phyloP scores from a whole-genome alignment of 2,797 vertebrate species.

The Myotis pilosus region DNA sequence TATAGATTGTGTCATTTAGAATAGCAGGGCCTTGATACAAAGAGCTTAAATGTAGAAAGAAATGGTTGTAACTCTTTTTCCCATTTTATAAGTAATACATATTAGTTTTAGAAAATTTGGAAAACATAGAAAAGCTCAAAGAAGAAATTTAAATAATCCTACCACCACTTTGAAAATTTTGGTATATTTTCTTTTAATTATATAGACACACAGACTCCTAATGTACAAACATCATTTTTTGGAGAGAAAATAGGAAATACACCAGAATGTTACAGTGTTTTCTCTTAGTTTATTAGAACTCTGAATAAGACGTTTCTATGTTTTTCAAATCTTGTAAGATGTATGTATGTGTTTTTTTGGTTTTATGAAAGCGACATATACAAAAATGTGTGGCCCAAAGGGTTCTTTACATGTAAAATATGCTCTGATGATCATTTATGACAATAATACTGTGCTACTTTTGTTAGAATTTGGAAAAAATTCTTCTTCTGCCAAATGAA shows the following conservation, averaged over 20 bases:
- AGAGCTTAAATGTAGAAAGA: constrained; percentile 34
- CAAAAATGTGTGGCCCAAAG: background rate
- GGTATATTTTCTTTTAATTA: background rate
- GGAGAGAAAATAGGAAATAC: background rate
- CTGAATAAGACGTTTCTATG: background rate
- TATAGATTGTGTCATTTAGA: background rate
- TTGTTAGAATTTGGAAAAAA: background rate
- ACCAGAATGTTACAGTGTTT: background rate
- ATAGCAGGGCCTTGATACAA: constrained; percentile 18
- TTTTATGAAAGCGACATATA: background rate
- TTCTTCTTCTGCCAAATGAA: constrained; percentile 29
- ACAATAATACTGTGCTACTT: background rate
- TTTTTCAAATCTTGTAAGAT: background rate
- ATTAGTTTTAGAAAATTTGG: background rate
- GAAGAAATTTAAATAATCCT: background rate
- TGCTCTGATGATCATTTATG: background rate
- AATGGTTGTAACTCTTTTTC: background rate
- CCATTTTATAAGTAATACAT: background rate
- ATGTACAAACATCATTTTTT: background rate
- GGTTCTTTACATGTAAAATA: background rate
- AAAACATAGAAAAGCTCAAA: background rate
- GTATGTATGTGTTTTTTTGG: background rate
- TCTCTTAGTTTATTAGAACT: constrained; percentile 1
- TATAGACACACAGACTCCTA: background rate
- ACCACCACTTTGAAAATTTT: constrained; percentile 5